Conservation (phyloP, 2,797 vertebrate genomes). For the Acropternis orthonyx region DNA sequence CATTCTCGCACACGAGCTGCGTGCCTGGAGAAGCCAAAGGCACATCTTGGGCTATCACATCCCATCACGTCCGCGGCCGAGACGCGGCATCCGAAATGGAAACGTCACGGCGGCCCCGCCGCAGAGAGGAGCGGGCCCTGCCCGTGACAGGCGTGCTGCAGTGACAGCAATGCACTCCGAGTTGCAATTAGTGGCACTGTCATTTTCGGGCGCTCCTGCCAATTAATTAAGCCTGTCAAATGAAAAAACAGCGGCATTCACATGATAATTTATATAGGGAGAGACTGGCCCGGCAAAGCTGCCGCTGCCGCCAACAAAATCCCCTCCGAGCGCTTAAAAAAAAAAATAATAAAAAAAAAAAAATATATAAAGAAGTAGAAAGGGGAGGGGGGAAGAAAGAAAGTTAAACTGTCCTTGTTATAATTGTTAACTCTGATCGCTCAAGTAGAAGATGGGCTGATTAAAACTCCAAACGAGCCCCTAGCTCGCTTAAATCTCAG, state of each 20-base stretch:
- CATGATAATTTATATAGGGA: slow-evolving; percentile 93
- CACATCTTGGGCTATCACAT: slow-evolving; percentile 51
- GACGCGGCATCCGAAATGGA: slow-evolving; percentile 71
- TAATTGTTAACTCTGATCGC: slow-evolving; percentile 80
- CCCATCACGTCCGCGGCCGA: slow-evolving; percentile 68
- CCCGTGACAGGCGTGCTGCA: slow-evolving; percentile 63
- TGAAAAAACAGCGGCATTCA: slow-evolving; percentile 76
- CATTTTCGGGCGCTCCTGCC: slow-evolving; percentile 84
- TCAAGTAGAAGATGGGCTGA: slow-evolving; percentile 81
- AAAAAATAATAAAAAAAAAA: background rate
- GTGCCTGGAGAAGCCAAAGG: slow-evolving; percentile 34
- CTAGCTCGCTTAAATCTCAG: slow-evolving; percentile 81
- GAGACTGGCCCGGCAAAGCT: slow-evolving; percentile 70
- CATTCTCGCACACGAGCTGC: background rate
- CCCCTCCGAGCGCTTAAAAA: slow-evolving; percentile 53
- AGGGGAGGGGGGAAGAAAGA: slow-evolving; percentile 14
- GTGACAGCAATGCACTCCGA: slow-evolving; percentile 83
- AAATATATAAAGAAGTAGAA: background rate
- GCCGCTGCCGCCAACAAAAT: slow-evolving; percentile 45
- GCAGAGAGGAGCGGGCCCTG: slow-evolving; percentile 65
- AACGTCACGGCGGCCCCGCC: slow-evolving; percentile 55
- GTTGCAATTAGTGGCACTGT: slow-evolving; percentile 90
- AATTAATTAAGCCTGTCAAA: slow-evolving; percentile 88
- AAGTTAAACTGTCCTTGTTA: slow-evolving; percentile 82
- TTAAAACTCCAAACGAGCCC: slow-evolving; percentile 83